phyloP scores from a whole-genome alignment of 2,888 invertebrate species.

The Caenorhabditis japonica region DNA sequence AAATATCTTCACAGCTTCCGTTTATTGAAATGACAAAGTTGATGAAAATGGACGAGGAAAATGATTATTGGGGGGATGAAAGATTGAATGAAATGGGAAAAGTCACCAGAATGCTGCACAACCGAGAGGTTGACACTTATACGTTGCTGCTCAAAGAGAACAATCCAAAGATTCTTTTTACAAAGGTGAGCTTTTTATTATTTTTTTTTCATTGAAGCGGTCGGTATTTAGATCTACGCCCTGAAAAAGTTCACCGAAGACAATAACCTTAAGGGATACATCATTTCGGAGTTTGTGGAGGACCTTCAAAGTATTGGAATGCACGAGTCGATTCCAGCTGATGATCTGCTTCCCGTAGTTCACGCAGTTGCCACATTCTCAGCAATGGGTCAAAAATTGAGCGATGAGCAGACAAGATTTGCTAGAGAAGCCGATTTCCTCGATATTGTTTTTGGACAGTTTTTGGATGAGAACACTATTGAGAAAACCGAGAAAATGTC shows the following conservation, averaged over 20 bases:
- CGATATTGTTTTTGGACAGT: constrained; percentile 29
- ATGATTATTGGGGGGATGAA: constrained; percentile 10
- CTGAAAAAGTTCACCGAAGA: constrained; percentile 27
- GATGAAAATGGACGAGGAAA: constrained; percentile 16
- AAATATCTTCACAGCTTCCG: constrained; percentile 39
- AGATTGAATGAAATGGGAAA: constrained; percentile 17
- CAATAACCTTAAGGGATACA: constrained; percentile 33
- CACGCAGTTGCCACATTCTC: constrained; percentile 31
- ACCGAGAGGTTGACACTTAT: constrained; percentile 41
- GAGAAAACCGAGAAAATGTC: constrained; percentile 12
- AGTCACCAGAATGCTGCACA: constrained; percentile 29
- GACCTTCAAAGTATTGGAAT: constrained; percentile 19
- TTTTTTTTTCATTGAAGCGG: not conserved
- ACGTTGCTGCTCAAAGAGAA: constrained; percentile 26
- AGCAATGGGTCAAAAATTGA: constrained; percentile 28
- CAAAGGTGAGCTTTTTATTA: constrained; percentile 18
- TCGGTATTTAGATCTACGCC: constrained; percentile 24
- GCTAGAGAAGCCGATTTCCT: constrained; percentile 20
- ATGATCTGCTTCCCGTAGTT: constrained; percentile 31
- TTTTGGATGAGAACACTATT: constrained; percentile 20
- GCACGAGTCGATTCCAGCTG: constrained; percentile 28
- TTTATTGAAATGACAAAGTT: constrained; percentile 38
- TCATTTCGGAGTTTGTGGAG: constrained; percentile 41
- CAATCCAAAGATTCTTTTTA: constrained; percentile 29
- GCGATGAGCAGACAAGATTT: constrained; percentile 27